phyloP scores from a whole-genome alignment of 2,888 invertebrate genomes.

The Limenitis camilla region DNA sequence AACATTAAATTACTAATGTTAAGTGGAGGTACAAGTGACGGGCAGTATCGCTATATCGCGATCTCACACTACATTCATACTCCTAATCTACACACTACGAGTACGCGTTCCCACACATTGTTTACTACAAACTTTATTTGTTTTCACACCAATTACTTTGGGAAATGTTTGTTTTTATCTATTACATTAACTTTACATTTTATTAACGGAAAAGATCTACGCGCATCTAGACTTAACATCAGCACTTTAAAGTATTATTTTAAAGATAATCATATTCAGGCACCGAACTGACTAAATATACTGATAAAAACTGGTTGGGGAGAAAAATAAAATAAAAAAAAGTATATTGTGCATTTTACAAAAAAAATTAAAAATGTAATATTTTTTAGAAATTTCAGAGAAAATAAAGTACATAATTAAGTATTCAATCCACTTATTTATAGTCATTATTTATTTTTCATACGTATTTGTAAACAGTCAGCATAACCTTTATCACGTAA shows the following conservation, averaged over 20 bases:
- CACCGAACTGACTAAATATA: no score
- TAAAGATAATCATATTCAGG: not conserved
- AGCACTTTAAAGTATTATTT: no score
- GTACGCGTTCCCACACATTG: constrained; percentile 23
- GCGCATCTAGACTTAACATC: not conserved
- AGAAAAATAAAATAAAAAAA: no score
- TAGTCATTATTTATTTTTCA: no score
- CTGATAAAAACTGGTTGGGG: no score
- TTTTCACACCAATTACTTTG: constrained; percentile 26
- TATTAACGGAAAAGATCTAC: not conserved
- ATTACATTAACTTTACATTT: constrained; percentile 6
- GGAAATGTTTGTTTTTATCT: constrained; percentile 15
- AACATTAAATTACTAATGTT: constrained; percentile 6
- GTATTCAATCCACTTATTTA: no score
- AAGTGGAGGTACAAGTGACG: constrained; percentile 3
- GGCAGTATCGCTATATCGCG: constrained; percentile 3
- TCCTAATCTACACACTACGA: constrained; percentile 7
- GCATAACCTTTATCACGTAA: no score
- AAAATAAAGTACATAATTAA: no score
- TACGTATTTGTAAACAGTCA: no score
- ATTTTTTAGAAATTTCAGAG: no score
- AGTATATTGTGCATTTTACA: no score
- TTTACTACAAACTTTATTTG: constrained; percentile 18
- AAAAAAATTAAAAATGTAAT: no score
- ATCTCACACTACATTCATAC: constrained; percentile 4